Conservation (phyloP, 2,797 vertebrate genomes). For the Girardinus metallicus region DNA sequence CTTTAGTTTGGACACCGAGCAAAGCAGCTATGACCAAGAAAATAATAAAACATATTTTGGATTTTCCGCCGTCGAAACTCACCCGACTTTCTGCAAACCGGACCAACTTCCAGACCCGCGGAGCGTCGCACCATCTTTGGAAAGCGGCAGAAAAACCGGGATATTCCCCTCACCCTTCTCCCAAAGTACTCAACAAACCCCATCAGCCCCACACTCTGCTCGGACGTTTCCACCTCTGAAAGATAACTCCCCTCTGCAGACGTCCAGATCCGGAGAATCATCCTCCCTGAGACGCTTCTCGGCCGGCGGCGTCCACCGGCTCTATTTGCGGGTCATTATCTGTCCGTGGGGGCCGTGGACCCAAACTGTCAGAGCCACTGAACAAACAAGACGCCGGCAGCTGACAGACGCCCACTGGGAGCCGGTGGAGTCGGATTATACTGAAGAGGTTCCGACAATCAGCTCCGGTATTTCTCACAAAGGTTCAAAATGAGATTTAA, state of each 20-base stretch:
- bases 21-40: background rate
- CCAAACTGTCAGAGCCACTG: constrained; percentile 55
- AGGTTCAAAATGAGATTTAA: constrained; percentile 35
- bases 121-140: constrained; percentile 70
- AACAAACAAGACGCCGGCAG: constrained; percentile 53
- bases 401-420: constrained; percentile 33
- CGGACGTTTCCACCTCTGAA: constrained; percentile 6
- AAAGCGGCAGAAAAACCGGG: constrained; percentile 71
- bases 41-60: background rate
- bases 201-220: constrained; percentile 55
- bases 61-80: constrained; percentile 46
- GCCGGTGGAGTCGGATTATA: background rate
- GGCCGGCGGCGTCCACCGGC: constrained; percentile 21
- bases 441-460: constrained; percentile 10
- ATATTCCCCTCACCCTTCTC: constrained; percentile 70
- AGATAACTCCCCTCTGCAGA: constrained; percentile 18
- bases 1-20: background rate
- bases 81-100: constrained; percentile 77
- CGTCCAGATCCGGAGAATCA: background rate
- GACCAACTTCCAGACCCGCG: constrained; percentile 71
- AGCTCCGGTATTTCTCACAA: constrained; percentile 48
- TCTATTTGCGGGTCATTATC: constrained; percentile 37
- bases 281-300: constrained; percentile 28
- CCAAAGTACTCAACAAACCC: constrained; percentile 69
- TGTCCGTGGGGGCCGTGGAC: constrained; percentile 27